Evolutionary conservation across 2,113 vertebrate genomes (phyloP), one percentile per base, ranked within the genome.

Genomic region (Percina caprodes): DNA sequence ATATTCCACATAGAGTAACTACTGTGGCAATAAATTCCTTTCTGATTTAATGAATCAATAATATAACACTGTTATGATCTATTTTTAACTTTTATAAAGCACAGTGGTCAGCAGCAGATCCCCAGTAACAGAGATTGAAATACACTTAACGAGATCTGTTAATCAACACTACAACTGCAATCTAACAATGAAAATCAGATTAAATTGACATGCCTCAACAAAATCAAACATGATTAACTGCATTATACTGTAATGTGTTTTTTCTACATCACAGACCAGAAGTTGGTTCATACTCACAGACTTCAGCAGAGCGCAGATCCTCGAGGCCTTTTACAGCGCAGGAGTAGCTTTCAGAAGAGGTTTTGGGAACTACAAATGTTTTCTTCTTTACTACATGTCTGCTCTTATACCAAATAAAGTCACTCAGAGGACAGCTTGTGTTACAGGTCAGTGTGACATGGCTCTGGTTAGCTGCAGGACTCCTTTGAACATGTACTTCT

Each of bases 241-340:
- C 39, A 11, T 42, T 42, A 11, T 11, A 11, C 39, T 42, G 39
- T 42, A 42, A 10, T 42, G 39, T 42, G 10, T 42, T 42, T 42
- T 42, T 11, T 42, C 10, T 42, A 42, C 39, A 39, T 39, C 39
- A 42, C 9, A 51, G 49, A 21, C 49, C 52, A n/a, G 6, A 2
- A 45, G 3, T 23, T 23, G 6, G 33, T 30, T 26, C 16, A 55
- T 62, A 81, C 78, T 86, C 46, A 86, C 79, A 78, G 14, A 79
- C 15, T 60, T 62, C 74, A 58, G 42, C 15, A 46, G 84, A 82
- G 15, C 1, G 3, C 12, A 76, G n/a, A 46, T 78, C 7, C 16
- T 79, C 24, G 4, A 26, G 15, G 45, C 23, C 63, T 42, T 54
- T 39, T 16, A 76, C 67, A 33, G 54, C 51, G 62, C 80, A 86